Evolutionary conservation across 1,140 invertebrate species (phyloP).

Genomic region (Cotesia chilonis): DNA sequence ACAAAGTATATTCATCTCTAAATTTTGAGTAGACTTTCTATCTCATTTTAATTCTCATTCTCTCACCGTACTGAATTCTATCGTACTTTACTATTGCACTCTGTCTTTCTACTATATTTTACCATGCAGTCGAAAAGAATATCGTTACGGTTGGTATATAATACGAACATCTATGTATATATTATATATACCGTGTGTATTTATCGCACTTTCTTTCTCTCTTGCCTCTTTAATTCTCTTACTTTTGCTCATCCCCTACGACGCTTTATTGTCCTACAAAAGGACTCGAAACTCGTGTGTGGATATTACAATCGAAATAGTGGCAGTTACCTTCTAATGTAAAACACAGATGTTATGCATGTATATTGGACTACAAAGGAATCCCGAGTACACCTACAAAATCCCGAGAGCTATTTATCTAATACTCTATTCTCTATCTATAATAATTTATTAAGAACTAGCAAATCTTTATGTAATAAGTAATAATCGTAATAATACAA

Average conservation of each 20-base stretch:
- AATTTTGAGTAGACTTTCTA: background rate
- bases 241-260: too few relatives aligned
- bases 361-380: conserved; percentile 9
- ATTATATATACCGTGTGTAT: too few relatives aligned
- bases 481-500: background rate
- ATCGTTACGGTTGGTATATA: conserved; percentile 11
- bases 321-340: conserved; percentile 24
- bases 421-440: conserved; percentile 21
- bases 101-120: too few relatives aligned
- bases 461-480: background rate
- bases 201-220: too few relatives aligned
- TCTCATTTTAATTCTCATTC: conserved; percentile 1
- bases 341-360: conserved; percentile 8
- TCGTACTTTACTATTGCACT: too few relatives aligned
- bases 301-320: conserved; percentile 28
- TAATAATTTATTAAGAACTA: conserved; percentile 1
- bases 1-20: background rate
- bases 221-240: too few relatives aligned
- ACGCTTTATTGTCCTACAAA: conserved; percentile 5
- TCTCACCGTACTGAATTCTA: too few relatives aligned
- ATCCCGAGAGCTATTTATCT: conserved; percentile 17
- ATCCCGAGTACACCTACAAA: conserved; percentile 2
- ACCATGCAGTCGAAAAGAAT: too few relatives aligned
- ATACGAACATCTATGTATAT: background rate
- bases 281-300: conserved; percentile 9